These are phyloP conservation scores for Archocentrus centrarchus DNA, from an alignment of 2,113 vertebrate species.

Conservation along the genomic window DNA sequence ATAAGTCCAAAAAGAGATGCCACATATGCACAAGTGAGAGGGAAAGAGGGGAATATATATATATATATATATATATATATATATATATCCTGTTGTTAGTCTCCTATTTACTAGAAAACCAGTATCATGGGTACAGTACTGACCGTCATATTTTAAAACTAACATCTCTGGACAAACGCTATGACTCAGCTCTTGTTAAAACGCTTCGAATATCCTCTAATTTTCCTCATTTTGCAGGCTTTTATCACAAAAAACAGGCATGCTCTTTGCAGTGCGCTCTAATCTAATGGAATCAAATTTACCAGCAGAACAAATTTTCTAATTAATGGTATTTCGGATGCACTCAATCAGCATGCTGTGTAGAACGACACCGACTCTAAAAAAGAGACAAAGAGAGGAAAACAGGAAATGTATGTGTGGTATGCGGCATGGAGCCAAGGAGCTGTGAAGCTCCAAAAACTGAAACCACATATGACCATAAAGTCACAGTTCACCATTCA, in stretches of 20 bases:
- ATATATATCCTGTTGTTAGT: background rate
- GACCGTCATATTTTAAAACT: slow-evolving; percentile 26
- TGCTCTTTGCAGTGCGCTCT: background rate
- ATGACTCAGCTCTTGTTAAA: slow-evolving; percentile 21
- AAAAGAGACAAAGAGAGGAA: background rate
- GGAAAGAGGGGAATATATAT: background rate
- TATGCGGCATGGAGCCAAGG: background rate
- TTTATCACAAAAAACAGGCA: slow-evolving; percentile 17
- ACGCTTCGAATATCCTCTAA: background rate
- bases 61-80: too few species aligned
- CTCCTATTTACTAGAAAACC: slow-evolving; percentile 10
- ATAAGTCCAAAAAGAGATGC: background rate
- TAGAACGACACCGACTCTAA: background rate
- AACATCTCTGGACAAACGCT: slow-evolving; percentile 7
- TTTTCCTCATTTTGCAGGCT: slow-evolving; percentile 11
- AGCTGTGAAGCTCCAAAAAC: background rate
- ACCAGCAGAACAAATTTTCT: background rate
- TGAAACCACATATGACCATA: background rate
- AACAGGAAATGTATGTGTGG: background rate
- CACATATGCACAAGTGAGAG: background rate
- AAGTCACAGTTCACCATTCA: background rate
- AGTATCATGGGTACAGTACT: slow-evolving; percentile 10
- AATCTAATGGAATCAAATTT: slow-evolving; percentile 2
- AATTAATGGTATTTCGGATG: background rate
- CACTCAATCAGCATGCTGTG: background rate